Evolutionary conservation across 1,140 invertebrate species (phyloP), one percentile per base, ranked within the genome.

Genomic region (Pararge aegeria): DNA sequence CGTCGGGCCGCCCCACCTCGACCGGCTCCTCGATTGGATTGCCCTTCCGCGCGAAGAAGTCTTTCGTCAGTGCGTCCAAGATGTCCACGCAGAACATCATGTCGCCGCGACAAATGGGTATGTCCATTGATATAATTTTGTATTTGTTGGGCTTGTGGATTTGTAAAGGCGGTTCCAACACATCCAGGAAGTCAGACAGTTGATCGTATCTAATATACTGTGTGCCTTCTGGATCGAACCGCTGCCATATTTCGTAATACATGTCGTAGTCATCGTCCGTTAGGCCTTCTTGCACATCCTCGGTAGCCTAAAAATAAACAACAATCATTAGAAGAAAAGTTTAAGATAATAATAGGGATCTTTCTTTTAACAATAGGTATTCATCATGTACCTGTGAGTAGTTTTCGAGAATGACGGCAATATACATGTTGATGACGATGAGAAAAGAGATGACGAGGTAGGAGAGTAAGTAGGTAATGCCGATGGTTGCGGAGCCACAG

Each of bases 221-320:
- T 3, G 97, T 98, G 48, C 98, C 98, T 77, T 99, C 96, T 0
- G 98, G 98, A 91, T 99, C 98, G 89, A 97, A 99, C 75, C 97
- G 95, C 84, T 99, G 97, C 98, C 98, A 99, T 68, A 99, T 98
- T 91, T 99, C 98, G 85, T 99, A 99, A 90, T 98, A 99, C 97
- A 99, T 98, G 84, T 99, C 98, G 91, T 99, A 99, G 87, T 99
- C 98, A 89, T 99, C 98, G 83, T 98, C 97, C 24, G 98, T 99
- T 40, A 99, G 92, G 75, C 98, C 98, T 90, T 99, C 98, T 83
- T 99, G 98, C 40, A 99, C 98, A 89, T 99, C 98, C 91, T 99
- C 98, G 38, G 98, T 99, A 27, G 98, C 98, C 91, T 88, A 61
- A 60, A 74, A 55, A 48, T 46, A 18, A 55, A 57, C 1, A 34